These are phyloP conservation scores for Streblospio benedicti DNA, from an alignment of 1,140 invertebrate genomes.

Conservation along the genomic window DNA sequence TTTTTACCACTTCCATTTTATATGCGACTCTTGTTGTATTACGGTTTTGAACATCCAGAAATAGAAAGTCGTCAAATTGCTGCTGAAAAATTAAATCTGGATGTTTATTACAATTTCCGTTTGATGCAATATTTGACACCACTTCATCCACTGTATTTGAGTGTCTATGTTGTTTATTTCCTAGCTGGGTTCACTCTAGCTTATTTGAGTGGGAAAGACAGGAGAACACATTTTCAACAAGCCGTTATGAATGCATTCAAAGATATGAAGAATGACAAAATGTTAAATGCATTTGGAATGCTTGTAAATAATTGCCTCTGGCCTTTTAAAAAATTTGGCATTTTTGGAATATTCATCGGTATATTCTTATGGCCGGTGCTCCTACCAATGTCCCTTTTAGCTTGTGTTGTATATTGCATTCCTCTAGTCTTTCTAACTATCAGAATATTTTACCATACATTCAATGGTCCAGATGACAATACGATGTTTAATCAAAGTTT, in stretches of 20 bases:
- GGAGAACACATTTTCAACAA: not conserved
- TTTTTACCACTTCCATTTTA: slow-evolving; percentile 6
- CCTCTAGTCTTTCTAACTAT: slow-evolving; percentile 1
- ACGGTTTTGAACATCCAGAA: slow-evolving; percentile 6
- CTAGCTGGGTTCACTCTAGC: slow-evolving; percentile 28
- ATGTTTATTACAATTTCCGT: not conserved
- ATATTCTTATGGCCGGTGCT: slow-evolving; percentile 5
- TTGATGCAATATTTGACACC: slow-evolving; percentile 32
- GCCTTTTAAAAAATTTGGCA: slow-evolving; percentile 7
- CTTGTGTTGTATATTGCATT: slow-evolving; percentile 7
- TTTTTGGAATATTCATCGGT: slow-evolving; percentile 8
- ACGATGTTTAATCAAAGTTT: not conserved
- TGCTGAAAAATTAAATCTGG: not conserved
- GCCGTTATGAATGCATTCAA: slow-evolving; percentile 2
- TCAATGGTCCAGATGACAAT: not conserved
- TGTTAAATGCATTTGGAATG: slow-evolving; percentile 1
- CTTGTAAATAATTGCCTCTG: slow-evolving; percentile 2
- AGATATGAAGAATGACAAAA: not conserved
- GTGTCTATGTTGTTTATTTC: slow-evolving; percentile 34
- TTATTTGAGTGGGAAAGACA: not conserved
- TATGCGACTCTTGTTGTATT: slow-evolving; percentile 6
- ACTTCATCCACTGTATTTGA: slow-evolving; percentile 35
- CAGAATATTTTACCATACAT: slow-evolving; percentile 2
- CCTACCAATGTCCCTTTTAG: not conserved
- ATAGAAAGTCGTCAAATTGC: not conserved